phyloP scores from a whole-genome alignment of 2,113 vertebrate species.

The Thymallus thymallus region DNA sequence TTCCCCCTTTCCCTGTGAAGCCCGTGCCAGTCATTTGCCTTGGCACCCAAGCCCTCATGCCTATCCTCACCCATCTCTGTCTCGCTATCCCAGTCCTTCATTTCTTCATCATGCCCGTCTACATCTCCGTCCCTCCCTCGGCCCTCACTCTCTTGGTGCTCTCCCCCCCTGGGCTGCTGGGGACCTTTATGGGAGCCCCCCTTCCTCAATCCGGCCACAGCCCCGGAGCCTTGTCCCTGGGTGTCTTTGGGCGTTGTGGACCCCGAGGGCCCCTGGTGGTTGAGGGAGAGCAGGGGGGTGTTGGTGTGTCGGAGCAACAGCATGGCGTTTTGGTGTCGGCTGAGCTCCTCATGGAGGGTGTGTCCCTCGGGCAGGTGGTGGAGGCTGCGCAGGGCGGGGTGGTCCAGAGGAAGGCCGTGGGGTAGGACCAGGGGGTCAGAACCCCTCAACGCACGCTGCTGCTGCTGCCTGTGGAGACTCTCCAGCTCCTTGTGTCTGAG shows the following conservation, averaged over 20 bases:
- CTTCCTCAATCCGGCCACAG: constrained; percentile 56
- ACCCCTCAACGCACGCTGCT: constrained; percentile 80
- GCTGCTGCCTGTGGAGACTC: constrained; percentile 80
- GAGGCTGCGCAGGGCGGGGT: constrained; percentile 83
- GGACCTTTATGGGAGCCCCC: constrained; percentile 62
- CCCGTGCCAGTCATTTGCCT: constrained; percentile 57
- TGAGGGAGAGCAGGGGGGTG: constrained; percentile 82
- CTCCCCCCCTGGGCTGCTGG: constrained; percentile 52
- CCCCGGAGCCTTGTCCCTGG: constrained; percentile 47
- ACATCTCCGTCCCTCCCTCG: constrained; percentile 65
- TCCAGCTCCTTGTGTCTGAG: constrained; percentile 94
- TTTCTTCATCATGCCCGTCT: constrained; percentile 80
- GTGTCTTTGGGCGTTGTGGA: constrained; percentile 73
- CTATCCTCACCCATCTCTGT: constrained; percentile 76
- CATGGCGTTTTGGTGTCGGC: constrained; percentile 85
- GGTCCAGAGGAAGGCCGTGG: constrained; percentile 78
- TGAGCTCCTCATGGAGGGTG: constrained; percentile 84
- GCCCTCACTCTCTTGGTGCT: constrained; percentile 56
- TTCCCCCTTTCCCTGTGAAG: constrained; percentile 68
- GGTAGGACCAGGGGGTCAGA: constrained; percentile 79
- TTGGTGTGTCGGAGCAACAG: constrained; percentile 85
- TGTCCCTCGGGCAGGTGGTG: constrained; percentile 86
- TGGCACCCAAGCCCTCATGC: constrained; percentile 64
- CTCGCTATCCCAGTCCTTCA: constrained; percentile 90
- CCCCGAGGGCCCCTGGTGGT: constrained; percentile 74